A percentile compares a stretch with the other conserved stretches of the same genome.
phyloP scores from a whole-genome alignment of 1,140 invertebrate genomes.

The Dendrolimus kikuchii region DNA sequence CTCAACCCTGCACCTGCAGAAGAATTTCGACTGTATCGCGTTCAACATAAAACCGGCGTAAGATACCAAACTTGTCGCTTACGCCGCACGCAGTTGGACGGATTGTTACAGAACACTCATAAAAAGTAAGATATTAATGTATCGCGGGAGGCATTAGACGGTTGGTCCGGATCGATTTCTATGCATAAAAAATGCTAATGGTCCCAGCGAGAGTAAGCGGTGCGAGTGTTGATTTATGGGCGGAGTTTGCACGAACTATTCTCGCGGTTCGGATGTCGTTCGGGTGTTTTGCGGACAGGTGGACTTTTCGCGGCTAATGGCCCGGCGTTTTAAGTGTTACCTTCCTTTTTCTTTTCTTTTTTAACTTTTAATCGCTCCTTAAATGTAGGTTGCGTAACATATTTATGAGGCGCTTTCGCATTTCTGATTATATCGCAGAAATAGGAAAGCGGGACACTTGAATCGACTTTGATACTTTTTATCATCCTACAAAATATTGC shows the following conservation, averaged over 20 bases:
- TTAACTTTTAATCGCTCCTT: no score
- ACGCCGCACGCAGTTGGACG: slow-evolving; percentile 19
- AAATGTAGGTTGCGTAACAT: no score
- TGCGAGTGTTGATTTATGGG: slow-evolving; percentile 58
- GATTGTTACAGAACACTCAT: slow-evolving; percentile 69
- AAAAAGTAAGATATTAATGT: slow-evolving; percentile 73
- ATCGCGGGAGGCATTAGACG: slow-evolving; percentile 71
- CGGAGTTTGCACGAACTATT: slow-evolving; percentile 50
- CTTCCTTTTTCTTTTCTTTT: no score
- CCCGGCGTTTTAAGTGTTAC: background rate
- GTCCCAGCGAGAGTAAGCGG: slow-evolving; percentile 49
- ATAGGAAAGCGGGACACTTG: no score
- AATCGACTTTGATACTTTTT: no score
- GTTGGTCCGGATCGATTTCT: slow-evolving; percentile 63
- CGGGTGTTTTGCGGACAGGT: slow-evolving; percentile 41
- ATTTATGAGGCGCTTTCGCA: no score
- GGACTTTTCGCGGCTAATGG: slow-evolving; percentile 19
- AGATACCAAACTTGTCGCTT: background rate
- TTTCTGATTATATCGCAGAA: no score
- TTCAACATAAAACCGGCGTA: no score
- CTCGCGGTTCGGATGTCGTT: slow-evolving; percentile 39
- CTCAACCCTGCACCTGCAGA: no score
- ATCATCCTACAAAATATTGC: no score
- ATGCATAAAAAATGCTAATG: slow-evolving; percentile 73
- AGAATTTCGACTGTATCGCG: no score